These are phyloP conservation scores for Mustela lutreola DNA, from an alignment of 2,113 vertebrate species.

Conservation along the genomic window DNA sequence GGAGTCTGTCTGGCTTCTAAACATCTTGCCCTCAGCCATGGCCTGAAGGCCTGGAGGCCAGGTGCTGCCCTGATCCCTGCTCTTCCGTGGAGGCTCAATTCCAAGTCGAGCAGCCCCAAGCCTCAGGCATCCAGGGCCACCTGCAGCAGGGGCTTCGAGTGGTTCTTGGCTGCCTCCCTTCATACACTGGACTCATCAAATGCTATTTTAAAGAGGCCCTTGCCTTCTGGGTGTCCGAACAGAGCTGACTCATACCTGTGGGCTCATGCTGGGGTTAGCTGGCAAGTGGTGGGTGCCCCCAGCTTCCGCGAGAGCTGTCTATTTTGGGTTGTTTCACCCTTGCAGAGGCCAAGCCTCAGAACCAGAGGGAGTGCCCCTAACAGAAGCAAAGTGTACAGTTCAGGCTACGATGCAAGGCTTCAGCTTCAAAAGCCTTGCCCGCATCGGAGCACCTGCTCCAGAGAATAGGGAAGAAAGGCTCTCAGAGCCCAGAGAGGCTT, in stretches of 20 bases:
- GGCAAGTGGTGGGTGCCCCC: background rate
- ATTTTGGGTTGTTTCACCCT: conserved; percentile 53
- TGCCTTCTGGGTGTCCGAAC: background rate
- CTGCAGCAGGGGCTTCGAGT: background rate
- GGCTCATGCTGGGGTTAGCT: conserved; percentile 12
- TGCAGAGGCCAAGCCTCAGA: background rate
- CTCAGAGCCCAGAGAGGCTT: background rate
- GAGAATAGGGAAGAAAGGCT: background rate
- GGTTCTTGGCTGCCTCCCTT: background rate
- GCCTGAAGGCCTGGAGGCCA: background rate
- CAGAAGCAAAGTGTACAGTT: background rate
- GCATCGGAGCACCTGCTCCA: background rate
- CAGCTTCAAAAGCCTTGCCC: background rate
- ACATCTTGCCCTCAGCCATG: background rate
- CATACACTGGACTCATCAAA: background rate
- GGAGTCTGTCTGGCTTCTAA: background rate
- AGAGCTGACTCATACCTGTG: conserved; percentile 36
- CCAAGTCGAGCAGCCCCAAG: background rate
- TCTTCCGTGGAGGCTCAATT: background rate
- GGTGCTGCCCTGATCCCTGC: accelerated
- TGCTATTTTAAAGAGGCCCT: conserved; percentile 52
- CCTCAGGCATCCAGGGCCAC: background rate
- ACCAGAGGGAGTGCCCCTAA: background rate
- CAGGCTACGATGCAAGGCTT: conserved; percentile 41
- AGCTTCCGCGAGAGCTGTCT: conserved; percentile 51